Percentiles rank a stretch among this genome's conserved stretches.
Evolutionary conservation across 2,797 vertebrate species (phyloP).

Genomic region (Trematomus bernacchii): DNA sequence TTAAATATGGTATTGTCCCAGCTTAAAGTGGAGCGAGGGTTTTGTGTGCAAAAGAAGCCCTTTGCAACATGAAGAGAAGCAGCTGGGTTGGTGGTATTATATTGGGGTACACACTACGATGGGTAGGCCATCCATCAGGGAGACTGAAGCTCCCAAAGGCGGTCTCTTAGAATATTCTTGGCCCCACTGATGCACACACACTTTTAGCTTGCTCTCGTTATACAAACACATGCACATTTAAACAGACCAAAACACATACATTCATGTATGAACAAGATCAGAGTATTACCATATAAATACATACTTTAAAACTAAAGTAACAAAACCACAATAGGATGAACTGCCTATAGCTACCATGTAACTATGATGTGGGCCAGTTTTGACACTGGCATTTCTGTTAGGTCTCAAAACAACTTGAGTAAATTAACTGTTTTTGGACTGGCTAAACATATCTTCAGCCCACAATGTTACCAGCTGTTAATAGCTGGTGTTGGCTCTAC

Average conservation of each 20-base stretch:
- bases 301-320: background rate
- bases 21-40: conserved; percentile 44
- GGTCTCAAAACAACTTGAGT: background rate
- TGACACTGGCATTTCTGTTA: background rate
- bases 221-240: conserved; percentile 26
- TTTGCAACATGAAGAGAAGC: conserved; percentile 47
- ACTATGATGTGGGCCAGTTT: background rate
- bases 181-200: conserved; percentile 53
- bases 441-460: background rate
- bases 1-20: conserved; percentile 26
- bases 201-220: conserved; percentile 56
- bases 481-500: background rate
- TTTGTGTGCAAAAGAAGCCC: conserved; percentile 39
- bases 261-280: conserved; percentile 5
- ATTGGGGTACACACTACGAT: conserved; percentile 38
- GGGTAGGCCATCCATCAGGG: conserved; percentile 78
- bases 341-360: background rate
- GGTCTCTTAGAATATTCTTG: conserved; percentile 35
- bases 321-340: background rate
- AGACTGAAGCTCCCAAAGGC: conserved; percentile 70
- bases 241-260: conserved; percentile 12
- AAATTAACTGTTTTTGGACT: background rate
- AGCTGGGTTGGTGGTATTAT: conserved; percentile 67
- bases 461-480: conserved; percentile 7
- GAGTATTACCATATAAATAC: background rate